Evolutionary conservation across 2,888 invertebrate genomes (phyloP), one percentile per base, ranked within the genome.

Genomic region (Anthophora plumipes): DNA sequence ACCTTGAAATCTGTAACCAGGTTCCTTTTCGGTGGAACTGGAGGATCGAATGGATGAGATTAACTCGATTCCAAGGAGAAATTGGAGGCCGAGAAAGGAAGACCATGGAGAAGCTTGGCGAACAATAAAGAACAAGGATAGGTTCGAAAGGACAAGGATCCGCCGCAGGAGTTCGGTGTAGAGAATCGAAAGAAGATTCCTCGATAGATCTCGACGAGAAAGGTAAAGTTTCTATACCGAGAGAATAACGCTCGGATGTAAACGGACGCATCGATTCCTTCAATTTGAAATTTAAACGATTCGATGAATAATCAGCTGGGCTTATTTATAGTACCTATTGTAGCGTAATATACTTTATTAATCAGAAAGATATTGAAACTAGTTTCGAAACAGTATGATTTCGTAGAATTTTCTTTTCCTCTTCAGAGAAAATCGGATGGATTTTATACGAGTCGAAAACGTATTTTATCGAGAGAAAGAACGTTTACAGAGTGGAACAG

Each of bases 211-310:
- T 41, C 20, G 1, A 25, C 17, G 41, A n/a, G n/a, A 59, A 17
- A 3, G 17, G 22, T 41, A 22, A n/a, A 20, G 20, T 22, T 57
- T 52, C 22, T 43, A 17, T n/a, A 9, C 37, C 8, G 14, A 14
- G 14, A 37, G 37, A 0, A 31, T 31, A 31, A 31, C 31, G 31
- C 31, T 31, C 31, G 31, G 1, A 4, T 31, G 31, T 31, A 31
- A 3, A 31, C 4, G n/a, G n/a, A 12, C 37, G 31, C n/a, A 7
- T n/a, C 2, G 7, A 50, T 39, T 14, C 64, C 1, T 4, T 14
- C 48, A 52, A 54, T 79, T 66, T 31, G 7, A 54, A 46, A 70
- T 79, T 76, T 22, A 31, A 41, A 64, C 41, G 43, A 43, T 59
- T 37, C 12, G 14, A 31, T 43, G n/a, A 41, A 41, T 43, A 60